Conservation (phyloP, 2,113 vertebrate species). For the Pyrgilauda ruficollis region DNA sequence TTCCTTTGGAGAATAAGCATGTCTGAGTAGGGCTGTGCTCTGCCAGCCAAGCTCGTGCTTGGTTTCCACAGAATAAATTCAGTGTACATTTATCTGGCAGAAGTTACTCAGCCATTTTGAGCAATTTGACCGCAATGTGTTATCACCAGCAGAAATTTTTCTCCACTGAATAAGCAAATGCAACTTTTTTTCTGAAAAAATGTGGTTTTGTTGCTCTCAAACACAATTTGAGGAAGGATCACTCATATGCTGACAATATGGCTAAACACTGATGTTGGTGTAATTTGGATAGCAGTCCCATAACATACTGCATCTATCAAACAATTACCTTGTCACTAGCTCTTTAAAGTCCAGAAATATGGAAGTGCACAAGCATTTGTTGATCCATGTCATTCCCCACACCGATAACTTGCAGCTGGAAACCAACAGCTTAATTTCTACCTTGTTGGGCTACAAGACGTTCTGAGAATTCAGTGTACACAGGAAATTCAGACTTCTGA, state of each 20-base stretch:
- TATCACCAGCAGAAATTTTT: background rate
- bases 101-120: background rate
- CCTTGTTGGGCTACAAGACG: background rate
- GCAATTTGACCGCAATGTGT: background rate
- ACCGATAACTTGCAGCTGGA: slow-evolving; percentile 1
- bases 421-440: background rate
- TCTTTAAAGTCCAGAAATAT: background rate
- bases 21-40: background rate
- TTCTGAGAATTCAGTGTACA: background rate
- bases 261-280: background rate
- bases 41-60: background rate
- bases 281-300: background rate
- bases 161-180: background rate
- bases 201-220: slow-evolving; percentile 1
- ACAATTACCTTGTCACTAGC: slow-evolving; percentile 36
- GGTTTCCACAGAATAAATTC: background rate
- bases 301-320: slow-evolving; percentile 14
- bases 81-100: background rate
- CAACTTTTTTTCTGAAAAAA: background rate
- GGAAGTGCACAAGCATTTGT: background rate
- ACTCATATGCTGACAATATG: background rate
- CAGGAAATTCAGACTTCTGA: background rate
- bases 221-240: background rate
- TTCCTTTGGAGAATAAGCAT: background rate
- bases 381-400: background rate